Evolutionary conservation across 2,797 vertebrate species (phyloP).

Genomic region (Spondyliosoma cantharus): DNA sequence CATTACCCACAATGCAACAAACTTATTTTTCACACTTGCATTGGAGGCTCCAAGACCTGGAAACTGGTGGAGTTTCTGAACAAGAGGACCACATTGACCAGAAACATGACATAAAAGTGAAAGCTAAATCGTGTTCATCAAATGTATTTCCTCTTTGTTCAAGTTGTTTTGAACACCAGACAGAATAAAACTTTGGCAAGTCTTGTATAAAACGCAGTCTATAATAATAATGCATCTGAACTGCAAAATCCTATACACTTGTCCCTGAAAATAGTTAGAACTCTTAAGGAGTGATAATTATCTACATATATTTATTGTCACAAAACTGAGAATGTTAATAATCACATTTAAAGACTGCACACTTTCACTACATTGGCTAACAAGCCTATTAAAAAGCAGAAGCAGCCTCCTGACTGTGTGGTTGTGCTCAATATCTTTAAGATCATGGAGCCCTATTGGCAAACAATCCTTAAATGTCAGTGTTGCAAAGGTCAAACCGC

Average conservation of each 20-base stretch:
- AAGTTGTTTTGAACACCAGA: background rate
- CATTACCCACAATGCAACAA: too few species aligned
- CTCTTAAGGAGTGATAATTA: background rate
- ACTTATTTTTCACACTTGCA: too few species aligned
- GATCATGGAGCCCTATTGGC: background rate
- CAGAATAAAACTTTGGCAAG: background rate
- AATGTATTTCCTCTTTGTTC: background rate
- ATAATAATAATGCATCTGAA: background rate
- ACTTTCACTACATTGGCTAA: background rate
- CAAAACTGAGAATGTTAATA: background rate
- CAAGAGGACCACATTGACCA: background rate
- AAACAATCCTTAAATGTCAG: background rate
- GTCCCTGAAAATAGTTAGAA: background rate
- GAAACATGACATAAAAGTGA: background rate
- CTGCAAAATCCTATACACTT: background rate
- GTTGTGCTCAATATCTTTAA: background rate
- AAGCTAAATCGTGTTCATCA: background rate
- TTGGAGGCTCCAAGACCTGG: too few species aligned
- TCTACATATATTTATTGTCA: background rate
- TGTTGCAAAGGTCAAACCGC: slow-evolving; percentile 17
- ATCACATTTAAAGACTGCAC: background rate
- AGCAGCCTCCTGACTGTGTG: background rate
- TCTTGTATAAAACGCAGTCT: background rate
- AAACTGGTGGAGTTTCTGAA: background rate
- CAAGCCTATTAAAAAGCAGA: slow-evolving; percentile 3